Evolutionary conservation across 2,797 vertebrate genomes (phyloP).

Genomic region (Harpagifer antarcticus): DNA sequence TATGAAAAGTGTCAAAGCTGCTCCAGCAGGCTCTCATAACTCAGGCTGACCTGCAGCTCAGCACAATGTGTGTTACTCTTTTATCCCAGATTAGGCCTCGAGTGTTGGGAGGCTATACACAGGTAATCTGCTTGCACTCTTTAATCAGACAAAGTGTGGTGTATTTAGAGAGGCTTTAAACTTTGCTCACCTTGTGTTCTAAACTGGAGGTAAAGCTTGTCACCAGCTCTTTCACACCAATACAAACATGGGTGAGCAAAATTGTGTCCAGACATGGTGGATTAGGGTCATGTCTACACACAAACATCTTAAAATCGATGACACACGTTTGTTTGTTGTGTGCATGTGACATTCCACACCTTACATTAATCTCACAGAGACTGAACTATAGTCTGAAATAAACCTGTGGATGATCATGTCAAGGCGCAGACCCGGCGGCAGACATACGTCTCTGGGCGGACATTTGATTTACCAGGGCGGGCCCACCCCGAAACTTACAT

Average conservation of each 20-base stretch:
- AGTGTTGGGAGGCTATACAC: conserved; percentile 53
- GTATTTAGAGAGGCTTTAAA: conserved; percentile 60
- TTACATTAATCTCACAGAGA: not conserved
- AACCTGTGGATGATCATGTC: conserved; percentile 50
- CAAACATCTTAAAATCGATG: not conserved
- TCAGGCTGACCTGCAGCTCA: conserved; percentile 33
- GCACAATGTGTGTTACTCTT: conserved; percentile 48
- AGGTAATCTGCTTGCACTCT: conserved; percentile 73
- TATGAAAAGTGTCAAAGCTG: conserved; percentile 17
- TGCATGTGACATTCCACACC: conserved; percentile 9
- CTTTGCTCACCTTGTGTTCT: conserved; percentile 43
- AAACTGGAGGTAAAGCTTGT: conserved; percentile 29
- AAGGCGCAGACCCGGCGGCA: not conserved
- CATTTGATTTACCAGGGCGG: no score
- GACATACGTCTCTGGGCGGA: no score
- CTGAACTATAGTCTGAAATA: conserved; percentile 25
- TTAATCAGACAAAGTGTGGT: conserved; percentile 79
- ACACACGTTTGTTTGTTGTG: not conserved
- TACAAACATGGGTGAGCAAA: not conserved
- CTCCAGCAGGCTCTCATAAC: conserved; percentile 8
- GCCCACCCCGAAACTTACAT: no score
- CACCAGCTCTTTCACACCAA: conserved; percentile 15
- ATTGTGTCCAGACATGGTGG: not conserved
- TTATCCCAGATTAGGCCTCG: conserved; percentile 70
- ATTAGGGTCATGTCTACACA: not conserved